Percentiles rank a stretch among this genome's conserved stretches.
These are phyloP conservation scores for Trachops cirrhosus DNA, from an alignment of 2,797 vertebrate genomes.

Conservation along the genomic window DNA sequence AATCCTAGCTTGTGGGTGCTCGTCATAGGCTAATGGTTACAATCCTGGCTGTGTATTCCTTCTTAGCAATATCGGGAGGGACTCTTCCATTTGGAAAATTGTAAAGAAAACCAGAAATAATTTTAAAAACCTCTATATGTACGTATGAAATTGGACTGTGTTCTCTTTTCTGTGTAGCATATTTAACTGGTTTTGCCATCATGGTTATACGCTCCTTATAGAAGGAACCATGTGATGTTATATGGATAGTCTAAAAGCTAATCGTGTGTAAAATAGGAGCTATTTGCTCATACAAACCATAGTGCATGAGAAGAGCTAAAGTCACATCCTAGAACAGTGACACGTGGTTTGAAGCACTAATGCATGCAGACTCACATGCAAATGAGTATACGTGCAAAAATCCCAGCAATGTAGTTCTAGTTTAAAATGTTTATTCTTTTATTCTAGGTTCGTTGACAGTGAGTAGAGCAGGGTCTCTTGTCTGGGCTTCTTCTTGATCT, in stretches of 20 bases:
- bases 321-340: neutral
- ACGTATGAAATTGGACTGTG: neutral
- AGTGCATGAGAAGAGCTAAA: neutral
- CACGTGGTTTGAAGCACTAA: neutral
- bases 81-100: neutral
- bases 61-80: neutral
- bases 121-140: neutral
- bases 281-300: neutral
- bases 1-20: neutral
- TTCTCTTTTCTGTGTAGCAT: neutral
- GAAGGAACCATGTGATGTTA: neutral
- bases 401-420: neutral
- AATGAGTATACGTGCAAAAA: neutral
- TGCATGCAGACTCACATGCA: neutral
- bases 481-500: neutral
- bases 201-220: neutral
- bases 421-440: neutral
- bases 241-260: neutral
- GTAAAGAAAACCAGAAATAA: neutral
- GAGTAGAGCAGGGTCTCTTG: neutral
- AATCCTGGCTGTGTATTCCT: neutral
- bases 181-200: neutral
- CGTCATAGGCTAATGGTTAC: neutral
- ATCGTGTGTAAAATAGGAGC: neutral
- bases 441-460: neutral